Percentiles rank a stretch among this genome's conserved stretches.
Conservation (phyloP, 2,888 invertebrate species). For the Tolmerus cingulatus region DNA sequence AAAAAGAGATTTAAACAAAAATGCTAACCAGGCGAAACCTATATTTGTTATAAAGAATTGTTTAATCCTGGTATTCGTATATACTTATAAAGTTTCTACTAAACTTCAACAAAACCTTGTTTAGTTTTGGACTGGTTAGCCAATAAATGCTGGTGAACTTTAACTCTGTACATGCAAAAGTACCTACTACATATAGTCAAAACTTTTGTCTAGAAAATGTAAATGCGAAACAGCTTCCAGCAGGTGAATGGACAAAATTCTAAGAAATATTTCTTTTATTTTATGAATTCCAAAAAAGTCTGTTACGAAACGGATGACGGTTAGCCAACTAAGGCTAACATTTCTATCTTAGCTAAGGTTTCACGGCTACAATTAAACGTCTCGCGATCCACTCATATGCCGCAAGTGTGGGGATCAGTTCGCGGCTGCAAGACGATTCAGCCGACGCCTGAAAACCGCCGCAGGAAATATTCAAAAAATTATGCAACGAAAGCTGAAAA, state of each 20-base stretch:
- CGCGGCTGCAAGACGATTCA: background rate
- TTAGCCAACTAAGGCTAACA: background rate
- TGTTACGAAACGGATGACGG: background rate
- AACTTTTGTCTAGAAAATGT: background rate
- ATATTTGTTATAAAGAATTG: too few relatives aligned
- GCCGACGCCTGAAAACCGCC: background rate
- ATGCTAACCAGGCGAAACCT: too few relatives aligned
- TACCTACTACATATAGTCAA: background rate
- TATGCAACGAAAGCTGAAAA: constrained; percentile 14
- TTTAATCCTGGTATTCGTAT: too few relatives aligned
- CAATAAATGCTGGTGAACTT: background rate
- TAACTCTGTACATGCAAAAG: background rate
- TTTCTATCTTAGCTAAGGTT: background rate
- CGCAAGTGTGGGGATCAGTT: background rate
- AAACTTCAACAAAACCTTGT: too few relatives aligned
- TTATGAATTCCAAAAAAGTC: background rate
- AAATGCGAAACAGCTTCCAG: background rate
- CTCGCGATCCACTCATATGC: background rate
- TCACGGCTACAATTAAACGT: background rate
- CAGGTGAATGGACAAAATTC: background rate
- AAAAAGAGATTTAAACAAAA: too few relatives aligned
- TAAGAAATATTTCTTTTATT: background rate
- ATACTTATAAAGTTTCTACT: too few relatives aligned
- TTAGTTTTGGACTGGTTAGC: background rate
- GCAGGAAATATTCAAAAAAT: background rate